Percentiles rank a stretch among this genome's conserved stretches.
These are phyloP conservation scores for Arizona elegans DNA, from an alignment of 2,113 vertebrate species.

Conservation along the genomic window DNA sequence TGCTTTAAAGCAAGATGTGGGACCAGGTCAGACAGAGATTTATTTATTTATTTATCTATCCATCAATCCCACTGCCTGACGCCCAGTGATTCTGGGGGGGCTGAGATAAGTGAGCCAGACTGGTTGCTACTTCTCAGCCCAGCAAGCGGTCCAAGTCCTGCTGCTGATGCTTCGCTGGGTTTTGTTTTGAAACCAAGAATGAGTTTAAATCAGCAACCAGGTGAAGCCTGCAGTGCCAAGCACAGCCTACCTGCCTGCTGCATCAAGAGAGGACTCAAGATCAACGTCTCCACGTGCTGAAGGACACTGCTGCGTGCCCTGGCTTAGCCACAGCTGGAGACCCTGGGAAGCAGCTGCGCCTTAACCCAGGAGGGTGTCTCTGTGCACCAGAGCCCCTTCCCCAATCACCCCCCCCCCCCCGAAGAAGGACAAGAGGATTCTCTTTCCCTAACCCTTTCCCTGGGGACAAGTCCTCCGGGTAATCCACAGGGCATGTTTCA, in stretches of 20 bases:
- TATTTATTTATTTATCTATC: too few relatives aligned
- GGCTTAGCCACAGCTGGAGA: neutral
- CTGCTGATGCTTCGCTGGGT: neutral
- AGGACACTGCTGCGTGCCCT: neutral
- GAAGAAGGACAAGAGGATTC: neutral
- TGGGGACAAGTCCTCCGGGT: neutral
- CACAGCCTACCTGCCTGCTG: neutral
- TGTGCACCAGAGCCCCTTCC: too few relatives aligned
- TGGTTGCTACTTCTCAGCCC: neutral
- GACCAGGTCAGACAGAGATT: neutral
- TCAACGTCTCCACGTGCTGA: neutral
- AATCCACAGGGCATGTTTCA: too few relatives aligned
- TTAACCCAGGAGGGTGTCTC: too few relatives aligned
- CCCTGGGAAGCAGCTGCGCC: neutral
- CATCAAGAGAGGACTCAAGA: neutral
- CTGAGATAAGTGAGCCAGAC: neutral
- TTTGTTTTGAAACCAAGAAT: neutral
- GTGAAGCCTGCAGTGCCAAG: neutral
- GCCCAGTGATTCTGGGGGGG: neutral
- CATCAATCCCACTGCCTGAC: neutral
- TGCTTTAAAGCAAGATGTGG: neutral
- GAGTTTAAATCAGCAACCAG: neutral
- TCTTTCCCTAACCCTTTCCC: neutral
- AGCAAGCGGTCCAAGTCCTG: neutral
- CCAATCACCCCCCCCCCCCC: too few relatives aligned